Conservation (phyloP, 1,140 invertebrate species). For the Drosophila tropicalis region DNA sequence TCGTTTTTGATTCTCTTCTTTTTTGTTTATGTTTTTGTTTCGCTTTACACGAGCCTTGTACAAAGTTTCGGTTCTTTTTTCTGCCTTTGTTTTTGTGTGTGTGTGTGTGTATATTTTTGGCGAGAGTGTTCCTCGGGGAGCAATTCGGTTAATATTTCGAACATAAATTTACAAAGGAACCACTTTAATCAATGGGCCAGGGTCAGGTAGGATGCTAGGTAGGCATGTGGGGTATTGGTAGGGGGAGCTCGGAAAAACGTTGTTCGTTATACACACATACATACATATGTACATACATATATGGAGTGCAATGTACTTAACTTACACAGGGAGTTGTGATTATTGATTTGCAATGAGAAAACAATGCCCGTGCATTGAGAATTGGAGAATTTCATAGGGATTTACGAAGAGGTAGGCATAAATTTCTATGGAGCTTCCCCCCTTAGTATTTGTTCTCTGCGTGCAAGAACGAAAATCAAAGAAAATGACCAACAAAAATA, state of each 20-base stretch:
- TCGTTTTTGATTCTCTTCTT: conserved; percentile 37
- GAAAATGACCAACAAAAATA: conserved; percentile 15
- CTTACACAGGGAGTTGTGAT: not conserved
- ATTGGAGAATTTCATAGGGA: conserved; percentile 1
- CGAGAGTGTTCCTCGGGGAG: conserved; percentile 75
- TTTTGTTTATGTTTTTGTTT: conserved; percentile 32
- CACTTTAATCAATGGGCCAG: conserved; percentile 79
- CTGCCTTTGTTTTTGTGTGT: conserved; percentile 6
- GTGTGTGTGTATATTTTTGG: not conserved
- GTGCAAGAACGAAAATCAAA: conserved; percentile 25
- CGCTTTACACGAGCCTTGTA: conserved; percentile 33
- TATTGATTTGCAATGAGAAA: conserved; percentile 16
- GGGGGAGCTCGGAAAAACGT: conserved; percentile 7
- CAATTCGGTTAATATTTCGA: conserved; percentile 79
- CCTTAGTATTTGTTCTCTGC: conserved; percentile 47
- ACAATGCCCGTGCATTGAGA: conserved; percentile 1
- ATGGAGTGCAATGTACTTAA: conserved; percentile 13
- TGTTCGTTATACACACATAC: not conserved
- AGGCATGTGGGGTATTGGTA: not conserved
- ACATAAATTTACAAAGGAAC: conserved; percentile 79
- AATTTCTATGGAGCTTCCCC: conserved; percentile 36
- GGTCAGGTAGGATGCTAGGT: not conserved
- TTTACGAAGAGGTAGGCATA: conserved; percentile 33
- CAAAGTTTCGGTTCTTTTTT: not conserved
- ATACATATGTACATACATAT: not conserved